Base-by-base conservation (phyloP, 2,797 vertebrate species). In the Dipus sagitta region DNA sequence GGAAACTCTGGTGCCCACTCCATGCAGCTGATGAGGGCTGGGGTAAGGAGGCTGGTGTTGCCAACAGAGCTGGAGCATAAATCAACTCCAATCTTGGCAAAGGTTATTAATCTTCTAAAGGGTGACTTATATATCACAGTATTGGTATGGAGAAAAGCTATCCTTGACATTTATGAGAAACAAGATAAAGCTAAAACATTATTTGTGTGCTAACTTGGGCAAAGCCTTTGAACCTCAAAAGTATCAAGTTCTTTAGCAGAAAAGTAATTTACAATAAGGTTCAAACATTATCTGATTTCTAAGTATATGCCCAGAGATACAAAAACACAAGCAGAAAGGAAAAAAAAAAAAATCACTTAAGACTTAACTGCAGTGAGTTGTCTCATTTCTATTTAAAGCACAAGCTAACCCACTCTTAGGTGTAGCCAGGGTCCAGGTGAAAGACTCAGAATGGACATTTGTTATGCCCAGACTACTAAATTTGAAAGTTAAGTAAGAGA, bases 61-160 rank as follows among this genome's bases (percentile, higher is more conserved):
- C 95, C 96, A 96, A 82, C 95, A 78, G 86, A 90, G 92, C 20
- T 83, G 93, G 84, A 95, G 67, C 94, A 97, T 97, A 95, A 97
- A 97, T 97, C 95, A 96, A 93, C 88, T 92, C 77, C 84, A 95
- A 67, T 96, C 78, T 90, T 97, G 95, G 92, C 96, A 93, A 94
- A 95, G 77, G 75, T 95, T 96, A 96, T 97, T 96, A 93, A 95
- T 96, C 95, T 95, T 95, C 71, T 30, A 87, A 92, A 95, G 78
- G 75, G 80, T 96, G 96, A 94, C 95, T 93, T 97, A 94, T 86
- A 86, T 87, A 90, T 93, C 65, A 89, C 67, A 67, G 65, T 80
- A 21, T 54, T 83, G 74, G 58, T 58, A 86, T 72, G 75, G 32
- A 95, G n/a, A 82, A 93, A 95, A 92, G 78, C 28, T 93, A 71